These are phyloP conservation scores for Notothenia coriiceps DNA, from an alignment of 2,113 vertebrate species.

Conservation along the genomic window DNA sequence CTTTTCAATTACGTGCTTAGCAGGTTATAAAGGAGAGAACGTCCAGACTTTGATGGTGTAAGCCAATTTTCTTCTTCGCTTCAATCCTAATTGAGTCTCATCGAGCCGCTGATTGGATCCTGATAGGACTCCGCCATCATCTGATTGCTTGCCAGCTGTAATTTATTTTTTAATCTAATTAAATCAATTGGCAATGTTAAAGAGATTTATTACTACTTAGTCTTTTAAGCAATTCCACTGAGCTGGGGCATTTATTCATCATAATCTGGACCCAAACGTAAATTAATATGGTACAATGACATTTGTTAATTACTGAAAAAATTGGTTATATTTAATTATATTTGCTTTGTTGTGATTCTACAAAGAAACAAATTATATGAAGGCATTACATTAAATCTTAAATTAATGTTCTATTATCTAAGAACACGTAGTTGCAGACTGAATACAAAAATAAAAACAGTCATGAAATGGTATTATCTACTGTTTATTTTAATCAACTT, in stretches of 20 bases:
- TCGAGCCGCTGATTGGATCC: constrained; percentile 72
- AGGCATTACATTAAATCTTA: not conserved
- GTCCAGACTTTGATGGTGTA: constrained; percentile 49
- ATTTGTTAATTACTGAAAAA: constrained; percentile 36
- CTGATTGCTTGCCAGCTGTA: constrained; percentile 64
- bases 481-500: constrained; percentile 32
- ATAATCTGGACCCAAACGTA: constrained; percentile 55
- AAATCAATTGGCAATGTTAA: constrained; percentile 61
- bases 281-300: constrained; percentile 48
- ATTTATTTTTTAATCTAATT: constrained; percentile 70
- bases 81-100: constrained; percentile 72
- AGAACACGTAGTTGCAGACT: constrained; percentile 1
- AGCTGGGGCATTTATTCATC: constrained; percentile 49
- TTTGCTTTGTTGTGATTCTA: constrained; percentile 42
- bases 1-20: constrained; percentile 53
- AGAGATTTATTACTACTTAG: constrained; percentile 59
- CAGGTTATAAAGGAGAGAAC: constrained; percentile 43
- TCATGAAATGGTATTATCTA: not conserved
- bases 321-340: constrained; percentile 42
- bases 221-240: constrained; percentile 37
- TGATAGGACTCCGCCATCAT: constrained; percentile 61
- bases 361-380: not conserved
- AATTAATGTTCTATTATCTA: constrained; percentile 8
- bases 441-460: constrained; percentile 21
- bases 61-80: constrained; percentile 70